These are phyloP conservation scores for Lynx canadensis DNA, from an alignment of 2,113 vertebrate genomes.

Conservation along the genomic window DNA sequence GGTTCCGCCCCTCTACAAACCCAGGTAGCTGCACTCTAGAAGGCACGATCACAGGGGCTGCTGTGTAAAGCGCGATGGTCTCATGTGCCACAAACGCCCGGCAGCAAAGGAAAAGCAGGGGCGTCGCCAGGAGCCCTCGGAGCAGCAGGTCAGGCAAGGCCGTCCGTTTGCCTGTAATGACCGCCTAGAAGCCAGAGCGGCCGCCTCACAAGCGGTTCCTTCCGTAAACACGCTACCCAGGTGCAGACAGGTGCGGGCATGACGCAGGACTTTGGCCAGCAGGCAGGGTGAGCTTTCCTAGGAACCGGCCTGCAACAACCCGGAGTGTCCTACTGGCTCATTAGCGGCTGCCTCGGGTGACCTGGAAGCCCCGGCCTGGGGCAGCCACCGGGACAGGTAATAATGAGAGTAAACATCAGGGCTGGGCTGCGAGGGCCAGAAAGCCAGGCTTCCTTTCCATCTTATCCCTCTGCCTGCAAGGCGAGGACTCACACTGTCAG, in stretches of 20 bases:
- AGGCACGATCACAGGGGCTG: accelerated
- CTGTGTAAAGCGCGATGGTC: accelerated
- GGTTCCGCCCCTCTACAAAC: background rate
- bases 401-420: background rate
- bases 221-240: accelerated
- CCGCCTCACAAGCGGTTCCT: background rate
- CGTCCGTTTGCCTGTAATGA: background rate
- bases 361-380: background rate
- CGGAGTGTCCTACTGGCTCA: too few relatives aligned
- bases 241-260: accelerated
- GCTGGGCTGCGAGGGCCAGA: background rate
- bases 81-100: accelerated
- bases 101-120: background rate
- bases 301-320: background rate
- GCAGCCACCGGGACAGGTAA: background rate
- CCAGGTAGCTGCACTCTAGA: background rate
- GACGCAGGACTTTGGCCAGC: background rate
- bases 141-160: background rate
- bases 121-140: accelerated
- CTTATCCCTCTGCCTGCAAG: background rate
- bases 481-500: accelerated
- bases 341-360: background rate
- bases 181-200: background rate
- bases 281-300: background rate
- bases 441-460: background rate